Base-by-base conservation (phyloP, 1,140 invertebrate genomes). In the Ylistrum balloti region DNA sequence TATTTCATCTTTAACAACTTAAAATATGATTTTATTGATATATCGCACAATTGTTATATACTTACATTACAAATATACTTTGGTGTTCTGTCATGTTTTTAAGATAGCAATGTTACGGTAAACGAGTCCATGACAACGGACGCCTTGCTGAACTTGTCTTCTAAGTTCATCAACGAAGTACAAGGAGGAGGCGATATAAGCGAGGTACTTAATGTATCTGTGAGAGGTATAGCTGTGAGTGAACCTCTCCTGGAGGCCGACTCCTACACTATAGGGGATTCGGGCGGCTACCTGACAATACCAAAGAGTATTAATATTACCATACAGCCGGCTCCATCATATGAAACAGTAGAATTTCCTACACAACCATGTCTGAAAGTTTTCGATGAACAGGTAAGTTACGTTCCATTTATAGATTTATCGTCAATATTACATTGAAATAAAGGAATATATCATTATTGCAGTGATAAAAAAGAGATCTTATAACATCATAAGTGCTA, bases 171-270 rank as follows among this genome's bases (percentile, higher is more conserved):
- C 0, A 87, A 92, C 41, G 88, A 88, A 85, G 91, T 90, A 5
- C 93, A 93, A 45, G 90, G 93, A 0, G 91, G 91, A 56, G 88
- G 22, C 87, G 91, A 90, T 20, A 90, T 93, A 34, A 90, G 91
- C 86, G 35, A 90, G 17, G 85, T 91, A 86, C 28, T 94, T 32
- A 93, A 94, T 85, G 74, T 89, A 15, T 89, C 89, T 17, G 88
- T 92, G 0, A 33, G 88, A 0, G 90, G 88, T 32, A 88, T 88
- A 1, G 45, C 91, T 74, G 87, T 93, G 11, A 45, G 86, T 38
- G 90, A 91, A 45, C 86, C 92, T 17, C 85, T 33, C 20, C 48
- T 87, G 10, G 87, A 88, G 28, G 86, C n/a, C 7, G 45, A 33
- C 22, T 13, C 38, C 33, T 7, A 86, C 33, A n/a, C 74, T 56